Base-by-base conservation (phyloP, 92 coral and sea anemone species). In the Epizoanthus rinbou region DNA sequence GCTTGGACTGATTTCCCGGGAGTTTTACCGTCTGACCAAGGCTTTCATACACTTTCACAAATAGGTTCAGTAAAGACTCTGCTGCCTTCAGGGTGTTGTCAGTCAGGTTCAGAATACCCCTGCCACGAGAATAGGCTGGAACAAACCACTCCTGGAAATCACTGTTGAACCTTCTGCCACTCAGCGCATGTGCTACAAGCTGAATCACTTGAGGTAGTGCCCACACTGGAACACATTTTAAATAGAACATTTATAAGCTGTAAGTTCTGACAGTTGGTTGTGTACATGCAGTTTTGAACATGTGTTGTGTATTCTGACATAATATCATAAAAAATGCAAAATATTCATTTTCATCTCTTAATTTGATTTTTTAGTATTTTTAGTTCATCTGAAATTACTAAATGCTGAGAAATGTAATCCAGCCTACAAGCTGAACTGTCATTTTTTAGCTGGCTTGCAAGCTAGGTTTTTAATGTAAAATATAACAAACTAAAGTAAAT, bases 181-280 rank as follows among this genome's bases (percentile, higher is more conserved):
- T 88, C 37, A 79, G 64, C 25, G 86, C 88, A 84, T 88, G 85
- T 10, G 91, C 87, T 25, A 75, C 78, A 11, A 47, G 41, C 18
- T 54, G 24, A 21, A 87, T 87, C 23, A 65, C 64, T 52, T 79
- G 25, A 45, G 88, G 76, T 62, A 6, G 60, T 80, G 41, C 52
- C 21, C 84, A 39, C 33, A 80, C 58, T 80, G 85, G 31, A 59
- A 53, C 25, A 50, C 64, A 65, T 17, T 6, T 39, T 19, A 23
- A 60, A 60, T 19, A 60, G 11, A 19, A 60, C 24, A 60, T 60
- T 60, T 8, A 60, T 60, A n/a, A 19, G 66, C 66, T 60, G n/a
- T 18, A 60, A 60, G 23, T 60, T 60, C 66, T 60, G 66, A 19
- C 66, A 60, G 66, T 1, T 60, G 66, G 23, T 60, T 60, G 66